Evolutionary conservation across 2,113 vertebrate species (phyloP), one percentile per base, ranked within the genome.

Genomic region (Hassar affinis): DNA sequence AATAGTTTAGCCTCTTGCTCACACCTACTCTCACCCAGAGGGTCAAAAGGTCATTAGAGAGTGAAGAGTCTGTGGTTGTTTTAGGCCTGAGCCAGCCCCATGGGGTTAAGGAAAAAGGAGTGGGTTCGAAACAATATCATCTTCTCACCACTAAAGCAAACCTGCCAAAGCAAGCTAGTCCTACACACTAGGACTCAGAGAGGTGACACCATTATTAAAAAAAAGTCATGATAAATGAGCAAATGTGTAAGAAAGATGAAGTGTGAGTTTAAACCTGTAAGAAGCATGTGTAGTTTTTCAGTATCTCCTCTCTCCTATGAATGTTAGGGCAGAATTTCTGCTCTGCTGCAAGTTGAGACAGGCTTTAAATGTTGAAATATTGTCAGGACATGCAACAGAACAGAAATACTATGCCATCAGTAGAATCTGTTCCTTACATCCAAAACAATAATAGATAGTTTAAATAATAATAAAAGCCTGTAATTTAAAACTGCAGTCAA

Each of bases 1-100:
- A 96, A 97, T 96, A 95, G 93, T 93, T 93, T 94, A 96, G 94
- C 95, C 93, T 90, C 94, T 91, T 92, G 89, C 88, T 89, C 93
- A 93, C 90, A 87, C 93, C 93, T 92, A 88, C 88, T 93, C 91
- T 95, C 94, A 96, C 94, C 93, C 94, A 87, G 91, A 88, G 88
- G 94, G 93, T 96, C 88, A 95, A 78, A 93, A 93, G 96, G 95
- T 96, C 94, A 92, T 51, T 9, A 15, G 84, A 79, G 83, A 93
- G 38, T 42, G 38, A 42, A 42, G 38, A 42, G 83, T 89, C 90
- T 90, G 91, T 80, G 91, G 91, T 42, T 91, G 90, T 90, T 42
- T 42, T 42, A 85, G 89, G 86, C 84, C 82, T 88, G 85, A 86
- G 72, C 79, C 86, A 69, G 85, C 85, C 88, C 88, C 72, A 84